A percentile compares a stretch with the other conserved stretches of the same genome.
phyloP scores from a whole-genome alignment of 2,113 vertebrate species.

The Potamarius usumacintae region DNA sequence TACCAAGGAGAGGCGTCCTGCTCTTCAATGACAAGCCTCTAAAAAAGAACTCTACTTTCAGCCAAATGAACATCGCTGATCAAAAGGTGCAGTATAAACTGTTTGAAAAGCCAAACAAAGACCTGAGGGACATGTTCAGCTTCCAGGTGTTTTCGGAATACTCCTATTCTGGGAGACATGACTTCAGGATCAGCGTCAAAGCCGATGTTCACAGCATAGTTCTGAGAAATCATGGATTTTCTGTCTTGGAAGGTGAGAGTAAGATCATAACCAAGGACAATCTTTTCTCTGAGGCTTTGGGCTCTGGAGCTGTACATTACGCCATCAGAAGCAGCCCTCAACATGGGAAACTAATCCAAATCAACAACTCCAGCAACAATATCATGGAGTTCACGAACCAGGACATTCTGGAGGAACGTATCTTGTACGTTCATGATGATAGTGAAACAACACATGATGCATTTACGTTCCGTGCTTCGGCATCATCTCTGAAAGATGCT shows the following conservation, averaged over 20 bases:
- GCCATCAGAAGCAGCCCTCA: conserved; percentile 71
- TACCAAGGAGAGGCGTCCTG: conserved; percentile 79
- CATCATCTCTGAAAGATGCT: conserved; percentile 52
- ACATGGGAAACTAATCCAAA: conserved; percentile 76
- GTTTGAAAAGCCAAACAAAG: conserved; percentile 57
- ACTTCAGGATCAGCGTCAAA: conserved; percentile 80
- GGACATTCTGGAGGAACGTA: conserved; percentile 72
- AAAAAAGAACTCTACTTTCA: conserved; percentile 77
- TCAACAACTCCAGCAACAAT: conserved; percentile 69
- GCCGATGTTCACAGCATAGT: conserved; percentile 65
- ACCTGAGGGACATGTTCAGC: conserved; percentile 74
- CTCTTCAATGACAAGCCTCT: conserved; percentile 71
- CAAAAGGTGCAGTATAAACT: conserved; percentile 77
- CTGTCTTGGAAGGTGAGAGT: conserved; percentile 80
- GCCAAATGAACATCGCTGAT: conserved; percentile 78
- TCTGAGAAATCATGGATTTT: conserved; percentile 79
- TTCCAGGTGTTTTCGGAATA: conserved; percentile 79
- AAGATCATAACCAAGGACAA: conserved; percentile 77
- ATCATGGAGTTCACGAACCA: conserved; percentile 75
- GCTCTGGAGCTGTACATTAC: conserved; percentile 74
- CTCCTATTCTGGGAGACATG: conserved; percentile 69
- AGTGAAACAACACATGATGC: conserved; percentile 80
- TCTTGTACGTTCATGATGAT: conserved; percentile 85
- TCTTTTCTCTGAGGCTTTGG: conserved; percentile 74
- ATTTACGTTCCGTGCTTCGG: conserved; percentile 73